phyloP scores from a whole-genome alignment of 1,140 invertebrate species.

The Psilanteris sp. region DNA sequence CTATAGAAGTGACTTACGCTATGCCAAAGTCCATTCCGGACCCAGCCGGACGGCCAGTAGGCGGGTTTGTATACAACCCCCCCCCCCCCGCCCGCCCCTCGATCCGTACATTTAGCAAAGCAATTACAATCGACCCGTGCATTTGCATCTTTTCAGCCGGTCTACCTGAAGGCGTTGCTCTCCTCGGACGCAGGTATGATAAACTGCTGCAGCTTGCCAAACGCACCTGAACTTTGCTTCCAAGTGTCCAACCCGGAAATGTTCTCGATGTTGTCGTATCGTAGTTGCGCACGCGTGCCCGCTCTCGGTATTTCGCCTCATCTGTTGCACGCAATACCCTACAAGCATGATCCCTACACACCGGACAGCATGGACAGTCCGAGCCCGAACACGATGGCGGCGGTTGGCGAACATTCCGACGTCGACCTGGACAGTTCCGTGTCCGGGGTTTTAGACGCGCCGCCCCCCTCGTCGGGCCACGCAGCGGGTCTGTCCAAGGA shows the following conservation, averaged over 20 bases:
- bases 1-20: too few relatives aligned
- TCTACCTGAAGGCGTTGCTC: slow-evolving; percentile 87
- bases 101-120: neutral
- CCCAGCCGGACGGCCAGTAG: too few relatives aligned
- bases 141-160: slow-evolving; percentile 85
- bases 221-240: slow-evolving; percentile 80
- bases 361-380: slow-evolving; percentile 88
- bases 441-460: slow-evolving; percentile 42
- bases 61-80: too few relatives aligned
- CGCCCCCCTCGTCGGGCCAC: too few relatives aligned
- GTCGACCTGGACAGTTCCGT: slow-evolving; percentile 60
- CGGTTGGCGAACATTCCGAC: slow-evolving; percentile 60
- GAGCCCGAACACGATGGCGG: slow-evolving; percentile 82
- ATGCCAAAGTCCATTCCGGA: too few relatives aligned
- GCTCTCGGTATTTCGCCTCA: slow-evolving; percentile 74
- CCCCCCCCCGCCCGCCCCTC: too few relatives aligned
- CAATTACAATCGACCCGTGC: slow-evolving; percentile 25
- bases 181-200: slow-evolving; percentile 88
- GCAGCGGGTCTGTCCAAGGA: too few relatives aligned
- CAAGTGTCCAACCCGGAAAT: slow-evolving; percentile 79
- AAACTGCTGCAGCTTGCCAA: slow-evolving; percentile 81
- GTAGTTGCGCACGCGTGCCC: slow-evolving; percentile 70
- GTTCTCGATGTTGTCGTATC: slow-evolving; percentile 76
- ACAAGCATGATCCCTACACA: slow-evolving; percentile 86
- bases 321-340: slow-evolving; percentile 80